Conservation (phyloP, 2,113 vertebrate species). For the Alouatta palliata region DNA sequence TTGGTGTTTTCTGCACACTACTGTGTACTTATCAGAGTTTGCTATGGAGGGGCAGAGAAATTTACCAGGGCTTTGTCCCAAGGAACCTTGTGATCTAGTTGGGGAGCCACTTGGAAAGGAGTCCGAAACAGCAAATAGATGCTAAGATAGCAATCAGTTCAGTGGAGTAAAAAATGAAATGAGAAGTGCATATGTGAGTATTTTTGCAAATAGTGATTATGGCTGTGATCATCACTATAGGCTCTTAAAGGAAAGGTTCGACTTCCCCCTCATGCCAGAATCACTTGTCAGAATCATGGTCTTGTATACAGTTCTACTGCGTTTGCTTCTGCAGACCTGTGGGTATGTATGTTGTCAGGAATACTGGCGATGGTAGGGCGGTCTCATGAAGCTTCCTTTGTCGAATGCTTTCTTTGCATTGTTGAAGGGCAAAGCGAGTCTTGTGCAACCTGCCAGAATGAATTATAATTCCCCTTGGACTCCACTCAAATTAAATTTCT, state of each 20-base stretch:
- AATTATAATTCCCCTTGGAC: slow-evolving; percentile 47
- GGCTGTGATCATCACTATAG: neutral
- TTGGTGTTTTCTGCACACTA: neutral
- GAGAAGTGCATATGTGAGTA: neutral
- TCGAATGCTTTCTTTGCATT: slow-evolving; percentile 5
- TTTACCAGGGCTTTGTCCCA: neutral
- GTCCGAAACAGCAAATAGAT: neutral
- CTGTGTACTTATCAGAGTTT: neutral
- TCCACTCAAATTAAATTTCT: slow-evolving; percentile 49
- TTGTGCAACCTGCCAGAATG: slow-evolving; percentile 24
- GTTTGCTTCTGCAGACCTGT: neutral
- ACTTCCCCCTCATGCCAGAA: neutral
- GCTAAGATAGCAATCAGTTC: neutral
- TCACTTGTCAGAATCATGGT: neutral
- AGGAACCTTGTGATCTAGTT: neutral
- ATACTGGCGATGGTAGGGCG: neutral
- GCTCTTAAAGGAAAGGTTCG: neutral
- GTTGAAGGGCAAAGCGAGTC: slow-evolving; percentile 23
- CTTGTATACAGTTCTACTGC: neutral
- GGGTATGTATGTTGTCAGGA: neutral
- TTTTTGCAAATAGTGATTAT: neutral
- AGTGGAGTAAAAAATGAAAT: neutral
- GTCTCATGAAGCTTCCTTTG: slow-evolving; percentile 13
- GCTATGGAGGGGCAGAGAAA: neutral
- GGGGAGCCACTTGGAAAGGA: neutral